Evolutionary conservation across 2,797 vertebrate genomes (phyloP).

Genomic region (Coendou prehensilis): DNA sequence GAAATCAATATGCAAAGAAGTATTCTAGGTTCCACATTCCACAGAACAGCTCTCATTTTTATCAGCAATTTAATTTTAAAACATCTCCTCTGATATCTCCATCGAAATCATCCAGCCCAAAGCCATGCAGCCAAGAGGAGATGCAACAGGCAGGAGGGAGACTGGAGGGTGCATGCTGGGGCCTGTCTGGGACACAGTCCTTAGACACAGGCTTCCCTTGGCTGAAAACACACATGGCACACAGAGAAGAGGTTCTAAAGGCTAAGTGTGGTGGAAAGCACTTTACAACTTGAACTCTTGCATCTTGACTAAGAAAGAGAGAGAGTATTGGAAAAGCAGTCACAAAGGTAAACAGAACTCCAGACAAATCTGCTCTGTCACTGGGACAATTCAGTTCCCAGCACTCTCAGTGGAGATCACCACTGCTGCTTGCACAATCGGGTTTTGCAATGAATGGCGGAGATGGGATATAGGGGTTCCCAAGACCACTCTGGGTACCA

Average conservation of each 20-base stretch:
- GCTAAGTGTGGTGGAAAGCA: background rate
- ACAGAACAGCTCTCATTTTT: background rate
- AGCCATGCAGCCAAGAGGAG: background rate
- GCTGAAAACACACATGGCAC: background rate
- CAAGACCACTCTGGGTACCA: background rate
- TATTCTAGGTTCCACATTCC: background rate
- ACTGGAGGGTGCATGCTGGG: accelerated
- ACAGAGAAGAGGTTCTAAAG: background rate
- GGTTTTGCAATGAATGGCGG: slow-evolving; percentile 40
- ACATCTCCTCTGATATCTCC: background rate
- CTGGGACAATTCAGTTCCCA: background rate
- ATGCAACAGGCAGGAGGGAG: background rate
- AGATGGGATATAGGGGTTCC: background rate
- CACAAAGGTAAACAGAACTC: slow-evolving; percentile 19
- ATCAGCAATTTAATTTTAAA: slow-evolving; percentile 1
- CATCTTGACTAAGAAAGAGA: background rate
- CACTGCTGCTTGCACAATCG: background rate
- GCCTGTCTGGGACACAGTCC: background rate
- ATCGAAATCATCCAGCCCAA: background rate
- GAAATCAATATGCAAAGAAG: background rate
- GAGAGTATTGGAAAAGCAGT: background rate
- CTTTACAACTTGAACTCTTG: background rate
- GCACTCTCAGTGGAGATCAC: background rate
- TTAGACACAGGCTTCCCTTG: background rate
- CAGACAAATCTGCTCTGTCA: slow-evolving; percentile 8